A percentile compares a stretch with the other conserved stretches of the same genome.
Conservation (phyloP, 1,140 invertebrate species). For the Cotesia typhae region DNA sequence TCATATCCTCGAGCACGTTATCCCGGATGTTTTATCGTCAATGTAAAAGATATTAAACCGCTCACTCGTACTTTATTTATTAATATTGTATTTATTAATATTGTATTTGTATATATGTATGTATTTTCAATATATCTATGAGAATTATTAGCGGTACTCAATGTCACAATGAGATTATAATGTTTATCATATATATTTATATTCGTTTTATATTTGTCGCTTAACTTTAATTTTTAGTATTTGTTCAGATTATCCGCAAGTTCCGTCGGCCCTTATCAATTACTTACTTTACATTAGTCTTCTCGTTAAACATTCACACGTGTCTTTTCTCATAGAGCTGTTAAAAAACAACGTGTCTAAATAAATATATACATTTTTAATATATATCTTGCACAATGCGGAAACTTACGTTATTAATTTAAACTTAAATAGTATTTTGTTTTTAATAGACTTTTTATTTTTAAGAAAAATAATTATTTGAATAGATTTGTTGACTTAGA, state of each 20-base stretch:
- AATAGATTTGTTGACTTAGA: no score
- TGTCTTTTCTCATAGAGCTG: constrained; percentile 30
- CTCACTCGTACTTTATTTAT: no score
- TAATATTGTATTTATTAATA: constrained; percentile 11
- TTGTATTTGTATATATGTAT: not conserved
- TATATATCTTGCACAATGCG: no score
- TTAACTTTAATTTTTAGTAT: constrained; percentile 38
- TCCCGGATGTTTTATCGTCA: no score
- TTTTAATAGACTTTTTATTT: no score
- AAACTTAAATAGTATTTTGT: no score
- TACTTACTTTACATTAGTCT: not conserved
- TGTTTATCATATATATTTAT: constrained; percentile 47
- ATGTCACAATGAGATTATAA: constrained; percentile 59
- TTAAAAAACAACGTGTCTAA: constrained; percentile 17
- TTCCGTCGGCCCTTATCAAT: constrained; percentile 35
- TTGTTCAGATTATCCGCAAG: constrained; percentile 52
- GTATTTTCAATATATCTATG: not conserved
- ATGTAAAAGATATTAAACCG: no score
- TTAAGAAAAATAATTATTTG: no score
- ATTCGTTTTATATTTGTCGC: not conserved
- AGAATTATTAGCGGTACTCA: constrained; percentile 41
- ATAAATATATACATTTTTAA: not conserved
- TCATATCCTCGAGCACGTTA: no score
- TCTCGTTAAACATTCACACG: constrained; percentile 17
- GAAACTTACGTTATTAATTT: no score